Conservation (phyloP, 1,140 invertebrate species). For the Venustaconcha ellipsiformis region DNA sequence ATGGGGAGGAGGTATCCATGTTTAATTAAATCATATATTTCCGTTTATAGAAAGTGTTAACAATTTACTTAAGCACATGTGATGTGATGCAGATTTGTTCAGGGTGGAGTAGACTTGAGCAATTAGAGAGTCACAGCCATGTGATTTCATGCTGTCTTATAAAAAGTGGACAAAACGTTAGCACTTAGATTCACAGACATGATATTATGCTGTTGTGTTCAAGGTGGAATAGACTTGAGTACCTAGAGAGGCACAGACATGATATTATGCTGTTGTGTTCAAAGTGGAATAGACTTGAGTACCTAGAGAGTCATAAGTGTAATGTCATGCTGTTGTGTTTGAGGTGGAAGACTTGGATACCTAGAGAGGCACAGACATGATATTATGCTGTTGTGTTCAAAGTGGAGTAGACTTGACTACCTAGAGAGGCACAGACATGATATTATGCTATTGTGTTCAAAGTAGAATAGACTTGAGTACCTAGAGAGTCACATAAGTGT, state of each 20-base stretch:
- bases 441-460: too few relatives aligned
- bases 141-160: too few relatives aligned
- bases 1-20: constrained; percentile 52
- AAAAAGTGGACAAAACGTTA: too few relatives aligned
- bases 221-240: background rate
- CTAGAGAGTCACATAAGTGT: background rate
- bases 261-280: background rate
- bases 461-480: too few relatives aligned
- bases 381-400: too few relatives aligned
- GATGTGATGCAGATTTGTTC: background rate
- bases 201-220: background rate
- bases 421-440: too few relatives aligned
- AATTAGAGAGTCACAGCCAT: background rate
- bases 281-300: background rate
- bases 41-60: too few relatives aligned
- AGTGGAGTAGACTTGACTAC: too few relatives aligned
- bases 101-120: background rate
- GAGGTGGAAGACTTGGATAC: background rate
- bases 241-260: background rate
- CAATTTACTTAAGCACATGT: background rate
- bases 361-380: background rate
- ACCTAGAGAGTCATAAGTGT: background rate
- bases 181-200: too few relatives aligned
- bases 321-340: background rate
- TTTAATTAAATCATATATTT: background rate